Conservation (phyloP, 2,888 invertebrate genomes). For the Xestia c-nigrum region DNA sequence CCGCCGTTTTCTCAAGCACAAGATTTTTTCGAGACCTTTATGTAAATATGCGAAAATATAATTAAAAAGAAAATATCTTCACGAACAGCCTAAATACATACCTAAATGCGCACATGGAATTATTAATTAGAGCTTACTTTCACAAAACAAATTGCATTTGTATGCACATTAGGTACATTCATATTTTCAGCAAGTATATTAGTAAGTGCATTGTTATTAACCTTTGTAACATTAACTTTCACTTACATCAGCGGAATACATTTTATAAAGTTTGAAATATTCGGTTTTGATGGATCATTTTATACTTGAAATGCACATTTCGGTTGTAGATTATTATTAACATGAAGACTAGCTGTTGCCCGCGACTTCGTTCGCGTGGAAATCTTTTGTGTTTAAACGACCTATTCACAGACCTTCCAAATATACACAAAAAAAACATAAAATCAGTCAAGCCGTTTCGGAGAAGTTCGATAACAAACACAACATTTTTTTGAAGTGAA, state of each 20-base stretch:
- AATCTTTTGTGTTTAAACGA: too few relatives aligned
- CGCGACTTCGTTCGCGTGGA: too few relatives aligned
- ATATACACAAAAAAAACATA: too few relatives aligned
- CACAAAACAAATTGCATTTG: constrained; percentile 30
- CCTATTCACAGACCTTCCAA: too few relatives aligned
- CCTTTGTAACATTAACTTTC: constrained; percentile 31
- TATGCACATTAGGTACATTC: constrained; percentile 44
- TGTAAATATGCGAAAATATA: neutral
- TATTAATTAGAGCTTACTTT: constrained; percentile 43
- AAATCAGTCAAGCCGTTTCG: too few relatives aligned
- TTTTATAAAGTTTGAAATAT: constrained; percentile 6
- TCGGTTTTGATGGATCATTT: neutral
- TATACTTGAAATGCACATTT: neutral
- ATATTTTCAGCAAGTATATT: constrained; percentile 25
- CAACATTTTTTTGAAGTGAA: too few relatives aligned
- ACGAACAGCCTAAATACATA: constrained; percentile 37
- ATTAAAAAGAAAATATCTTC: neutral
- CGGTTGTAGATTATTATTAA: too few relatives aligned
- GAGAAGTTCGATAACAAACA: too few relatives aligned
- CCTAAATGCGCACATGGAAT: constrained; percentile 38
- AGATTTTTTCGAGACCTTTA: neutral
- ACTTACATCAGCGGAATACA: neutral
- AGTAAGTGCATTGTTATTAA: constrained; percentile 21
- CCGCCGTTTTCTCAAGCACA: neutral
- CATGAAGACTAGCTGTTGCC: too few relatives aligned